Percentiles rank a stretch among this genome's conserved stretches.
Conservation (phyloP, 2,113 vertebrate genomes). For the Amphilophus citrinellus region DNA sequence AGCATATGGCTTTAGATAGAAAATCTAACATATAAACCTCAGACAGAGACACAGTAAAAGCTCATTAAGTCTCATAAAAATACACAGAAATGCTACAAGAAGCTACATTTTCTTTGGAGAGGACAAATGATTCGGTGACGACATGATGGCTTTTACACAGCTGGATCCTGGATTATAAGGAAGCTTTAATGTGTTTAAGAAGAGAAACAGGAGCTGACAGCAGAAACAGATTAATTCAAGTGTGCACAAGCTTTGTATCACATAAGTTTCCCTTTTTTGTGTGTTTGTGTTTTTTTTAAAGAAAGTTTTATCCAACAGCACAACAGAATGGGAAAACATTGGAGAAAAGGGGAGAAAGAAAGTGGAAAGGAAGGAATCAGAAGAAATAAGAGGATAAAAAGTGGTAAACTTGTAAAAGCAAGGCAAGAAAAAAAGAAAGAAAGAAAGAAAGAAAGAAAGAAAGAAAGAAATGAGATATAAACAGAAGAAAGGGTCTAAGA, state of each 20-base stretch:
- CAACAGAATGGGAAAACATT: neutral
- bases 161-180: neutral
- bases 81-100: conserved; percentile 41
- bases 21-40: conserved; percentile 16
- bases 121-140: neutral
- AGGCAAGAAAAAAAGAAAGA: neutral
- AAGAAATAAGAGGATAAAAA: neutral
- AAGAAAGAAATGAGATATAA: neutral
- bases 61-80: conserved; percentile 11
- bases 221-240: neutral
- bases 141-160: conserved; percentile 10
- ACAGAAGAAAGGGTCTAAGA: neutral
- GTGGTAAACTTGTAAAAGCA: neutral
- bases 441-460: neutral
- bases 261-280: neutral
- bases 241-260: neutral
- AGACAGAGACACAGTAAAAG: conserved; percentile 12
- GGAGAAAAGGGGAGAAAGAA: conserved; percentile 1
- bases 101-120: conserved; percentile 61
- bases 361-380: neutral
- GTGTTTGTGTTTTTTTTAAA: neutral
- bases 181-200: conserved; percentile 4
- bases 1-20: conserved; percentile 63
- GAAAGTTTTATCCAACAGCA: neutral
- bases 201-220: conserved; percentile 2